These are phyloP conservation scores for Epizoanthus illoricatus DNA, from an alignment of 92 coral and sea anemone genomes.

Conservation along the genomic window DNA sequence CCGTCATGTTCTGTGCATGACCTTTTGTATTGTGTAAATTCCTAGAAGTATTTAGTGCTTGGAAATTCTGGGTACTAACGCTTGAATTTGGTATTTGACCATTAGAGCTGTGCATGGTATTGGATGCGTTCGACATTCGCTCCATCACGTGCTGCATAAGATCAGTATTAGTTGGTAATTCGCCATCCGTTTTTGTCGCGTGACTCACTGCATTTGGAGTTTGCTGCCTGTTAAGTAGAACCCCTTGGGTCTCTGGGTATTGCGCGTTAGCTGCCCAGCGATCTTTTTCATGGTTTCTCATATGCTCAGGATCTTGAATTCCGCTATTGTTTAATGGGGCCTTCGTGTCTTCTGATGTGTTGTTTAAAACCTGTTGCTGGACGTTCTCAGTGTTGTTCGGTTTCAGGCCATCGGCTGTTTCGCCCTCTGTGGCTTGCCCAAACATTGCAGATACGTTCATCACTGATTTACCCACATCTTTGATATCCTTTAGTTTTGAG, in stretches of 20 bases:
- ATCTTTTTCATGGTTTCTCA: too few species aligned
- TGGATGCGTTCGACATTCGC: background rate
- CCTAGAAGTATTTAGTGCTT: background rate
- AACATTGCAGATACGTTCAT: slow-evolving; percentile 65
- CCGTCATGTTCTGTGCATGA: background rate
- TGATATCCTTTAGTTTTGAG: slow-evolving; percentile 66
- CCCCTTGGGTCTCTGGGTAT: too few species aligned
- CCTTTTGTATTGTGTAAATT: background rate
- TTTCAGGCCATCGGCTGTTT: background rate
- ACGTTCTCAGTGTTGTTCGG: background rate
- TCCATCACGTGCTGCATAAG: background rate
- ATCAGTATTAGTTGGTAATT: background rate
- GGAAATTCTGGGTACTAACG: background rate
- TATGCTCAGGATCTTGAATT: background rate
- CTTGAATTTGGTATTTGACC: background rate
- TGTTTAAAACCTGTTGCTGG: background rate
- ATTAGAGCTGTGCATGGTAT: background rate
- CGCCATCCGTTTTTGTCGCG: background rate
- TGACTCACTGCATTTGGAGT: background rate
- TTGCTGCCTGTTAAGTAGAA: background rate
- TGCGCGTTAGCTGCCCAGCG: too few species aligned
- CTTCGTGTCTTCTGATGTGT: background rate
- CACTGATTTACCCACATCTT: slow-evolving; percentile 63
- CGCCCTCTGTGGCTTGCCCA: slow-evolving; percentile 37
- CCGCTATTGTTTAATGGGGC: background rate